These are phyloP conservation scores for Polypterus senegalus DNA, from an alignment of 2,113 vertebrate species.

Conservation along the genomic window DNA sequence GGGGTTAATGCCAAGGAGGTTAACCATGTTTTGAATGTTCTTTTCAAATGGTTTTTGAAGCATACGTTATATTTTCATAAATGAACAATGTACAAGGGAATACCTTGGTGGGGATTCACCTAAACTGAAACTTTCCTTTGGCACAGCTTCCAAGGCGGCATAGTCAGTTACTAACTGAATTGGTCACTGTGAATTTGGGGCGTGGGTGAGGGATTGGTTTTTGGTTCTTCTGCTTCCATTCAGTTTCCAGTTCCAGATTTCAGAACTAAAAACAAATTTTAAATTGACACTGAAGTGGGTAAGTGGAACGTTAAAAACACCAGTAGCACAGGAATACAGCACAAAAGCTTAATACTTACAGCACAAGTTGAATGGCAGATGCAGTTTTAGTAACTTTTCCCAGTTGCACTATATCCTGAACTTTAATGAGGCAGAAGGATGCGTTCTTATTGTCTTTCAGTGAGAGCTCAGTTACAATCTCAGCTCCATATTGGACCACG, in stretches of 20 bases:
- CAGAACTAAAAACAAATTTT: not conserved
- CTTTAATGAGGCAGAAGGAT: conserved; percentile 28
- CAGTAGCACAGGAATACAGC: not conserved
- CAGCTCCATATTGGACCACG: conserved; percentile 45
- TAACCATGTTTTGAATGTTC: too few relatives aligned
- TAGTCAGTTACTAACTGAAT: too few relatives aligned
- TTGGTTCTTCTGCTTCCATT: not conserved
- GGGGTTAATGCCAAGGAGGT: too few relatives aligned
- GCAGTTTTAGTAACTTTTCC: conserved; percentile 38
- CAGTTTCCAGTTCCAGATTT: not conserved
- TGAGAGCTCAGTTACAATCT: conserved; percentile 47
- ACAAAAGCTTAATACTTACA: conserved; percentile 41
- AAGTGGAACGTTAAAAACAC: too few relatives aligned
- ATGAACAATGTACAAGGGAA: too few relatives aligned
- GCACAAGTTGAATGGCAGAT: conserved; percentile 58
- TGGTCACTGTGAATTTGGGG: too few relatives aligned
- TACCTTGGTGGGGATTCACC: too few relatives aligned
- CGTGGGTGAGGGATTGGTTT: too few relatives aligned
- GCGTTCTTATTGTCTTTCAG: conserved; percentile 34
- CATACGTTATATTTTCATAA: too few relatives aligned
- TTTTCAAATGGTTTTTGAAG: too few relatives aligned
- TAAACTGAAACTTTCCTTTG: too few relatives aligned
- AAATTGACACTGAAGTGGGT: not conserved
- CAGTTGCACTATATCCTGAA: conserved; percentile 42
- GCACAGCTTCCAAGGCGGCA: too few relatives aligned